phyloP scores from a whole-genome alignment of 2,888 invertebrate species.

The Drosophila eohydei region DNA sequence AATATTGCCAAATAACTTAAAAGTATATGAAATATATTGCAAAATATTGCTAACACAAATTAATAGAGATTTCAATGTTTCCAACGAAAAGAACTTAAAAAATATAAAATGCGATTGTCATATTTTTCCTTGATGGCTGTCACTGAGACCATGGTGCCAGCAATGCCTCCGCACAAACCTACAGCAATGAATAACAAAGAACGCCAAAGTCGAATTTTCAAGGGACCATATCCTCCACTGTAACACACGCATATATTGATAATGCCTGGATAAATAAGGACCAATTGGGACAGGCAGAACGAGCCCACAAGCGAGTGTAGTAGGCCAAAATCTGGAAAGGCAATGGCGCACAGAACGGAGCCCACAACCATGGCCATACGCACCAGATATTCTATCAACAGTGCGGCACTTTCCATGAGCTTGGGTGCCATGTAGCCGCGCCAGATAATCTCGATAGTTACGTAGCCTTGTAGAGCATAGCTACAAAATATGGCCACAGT shows the following conservation, averaged over 20 bases:
- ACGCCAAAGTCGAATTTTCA: conserved; percentile 35
- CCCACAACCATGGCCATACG: conserved; percentile 88
- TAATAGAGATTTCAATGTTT: not conserved
- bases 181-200: conserved; percentile 40
- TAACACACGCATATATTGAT: conserved; percentile 92
- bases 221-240: conserved; percentile 82
- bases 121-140: conserved; percentile 11
- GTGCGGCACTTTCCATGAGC: conserved; percentile 23
- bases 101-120: conserved; percentile 8
- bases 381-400: conserved; percentile 88
- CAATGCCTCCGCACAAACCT: conserved; percentile 46
- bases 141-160: conserved; percentile 44
- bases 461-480: conserved; percentile 97
- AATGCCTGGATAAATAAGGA: conserved; percentile 94
- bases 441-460: conserved; percentile 97
- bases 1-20: too few species aligned
- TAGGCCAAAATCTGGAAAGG: conserved; percentile 93
- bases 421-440: conserved; percentile 75
- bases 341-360: conserved; percentile 88
- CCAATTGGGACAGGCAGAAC: conserved; percentile 94
- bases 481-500: conserved; percentile 95
- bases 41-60: not conserved
- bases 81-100: not conserved
- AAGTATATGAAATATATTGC: not conserved
- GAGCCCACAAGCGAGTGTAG: conserved; percentile 96